phyloP scores from a whole-genome alignment of 2,797 vertebrate genomes.

The Pantherophis alleghaniensis region DNA sequence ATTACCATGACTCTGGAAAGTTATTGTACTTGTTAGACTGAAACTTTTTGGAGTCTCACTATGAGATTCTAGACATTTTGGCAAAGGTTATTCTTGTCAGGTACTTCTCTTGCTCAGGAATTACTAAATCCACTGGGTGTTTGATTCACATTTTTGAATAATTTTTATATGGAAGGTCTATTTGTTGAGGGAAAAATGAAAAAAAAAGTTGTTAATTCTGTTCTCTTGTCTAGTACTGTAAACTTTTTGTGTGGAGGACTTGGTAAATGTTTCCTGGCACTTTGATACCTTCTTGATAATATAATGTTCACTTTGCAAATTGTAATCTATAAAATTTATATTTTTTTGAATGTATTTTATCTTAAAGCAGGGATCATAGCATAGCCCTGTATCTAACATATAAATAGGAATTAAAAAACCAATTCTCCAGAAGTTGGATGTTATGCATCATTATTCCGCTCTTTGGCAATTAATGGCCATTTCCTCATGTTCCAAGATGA shows the following conservation, averaged over 20 bases:
- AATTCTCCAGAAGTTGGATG: background rate
- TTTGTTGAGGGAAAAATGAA: background rate
- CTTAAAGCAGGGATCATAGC: background rate
- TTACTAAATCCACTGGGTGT: background rate
- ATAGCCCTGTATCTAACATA: background rate
- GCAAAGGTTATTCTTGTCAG: slow-evolving; percentile 4
- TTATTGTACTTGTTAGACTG: slow-evolving; percentile 19
- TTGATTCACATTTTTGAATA: background rate
- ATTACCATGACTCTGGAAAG: slow-evolving; percentile 23
- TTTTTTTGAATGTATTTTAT: background rate
- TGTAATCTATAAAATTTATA: background rate
- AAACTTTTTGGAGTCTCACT: slow-evolving; percentile 8
- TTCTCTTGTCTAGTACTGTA: background rate
- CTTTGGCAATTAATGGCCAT: background rate
- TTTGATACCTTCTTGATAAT: background rate
- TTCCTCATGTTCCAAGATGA: background rate
- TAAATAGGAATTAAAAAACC: background rate
- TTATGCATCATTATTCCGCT: background rate
- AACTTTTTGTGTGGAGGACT: background rate
- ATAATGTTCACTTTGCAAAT: background rate
- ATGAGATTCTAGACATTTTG: background rate
- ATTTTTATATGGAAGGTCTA: background rate
- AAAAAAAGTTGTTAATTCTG: background rate
- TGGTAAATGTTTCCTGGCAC: background rate
- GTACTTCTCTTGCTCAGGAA: background rate